Evolutionary conservation across 2,797 vertebrate genomes (phyloP), one percentile per base, ranked within the genome.

Genomic region (Pseudochromis fuscus): DNA sequence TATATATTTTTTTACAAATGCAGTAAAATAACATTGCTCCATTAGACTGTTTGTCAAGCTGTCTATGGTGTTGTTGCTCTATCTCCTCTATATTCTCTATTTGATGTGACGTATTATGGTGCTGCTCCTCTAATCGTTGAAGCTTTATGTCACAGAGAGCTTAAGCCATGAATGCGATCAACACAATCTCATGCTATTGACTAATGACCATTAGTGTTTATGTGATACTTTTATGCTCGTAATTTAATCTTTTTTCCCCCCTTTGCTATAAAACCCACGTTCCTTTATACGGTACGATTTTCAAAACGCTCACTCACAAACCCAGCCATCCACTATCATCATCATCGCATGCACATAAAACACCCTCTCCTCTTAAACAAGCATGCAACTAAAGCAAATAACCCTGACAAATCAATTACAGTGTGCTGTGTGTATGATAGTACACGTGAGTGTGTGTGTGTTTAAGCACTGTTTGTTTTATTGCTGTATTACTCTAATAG

Each of bases 331-430:
- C 62, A 57, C 81, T 74, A 40, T 67, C 46, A 40, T 67, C 46
- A 51, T 53, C 62, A 40, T 27, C 2, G 28, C 71, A 63, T 51
- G 59, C 72, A 72, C 24, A 59, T 48, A 53, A 56, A 81, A 67
- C 53, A 72, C 45, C 46, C 58, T 45, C 72, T 61, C 7, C 49
- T 57, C 77, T 76, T 52, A 77, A 83, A 82, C 56, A 79, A 77
- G 72, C 68, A 51, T 70, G 74, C 73, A 58, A 63, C 53, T n/a
- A 62, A 68, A 79, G 70, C 77, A 89, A 91, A 89, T 67, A 77
- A 72, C 64, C 73, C 25, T 30, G 13, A 76, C 45, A 70, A 86
- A 87, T 87, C 87, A 81, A 84, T 92, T 86, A 68, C 85, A 80
- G 61, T 27, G 40, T 53, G 65, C 27, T 6, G 61, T 21, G 59